Evolutionary conservation across 2,113 vertebrate species (phyloP), one percentile per base, ranked within the genome.

Genomic region (Oxyura jamaicensis): DNA sequence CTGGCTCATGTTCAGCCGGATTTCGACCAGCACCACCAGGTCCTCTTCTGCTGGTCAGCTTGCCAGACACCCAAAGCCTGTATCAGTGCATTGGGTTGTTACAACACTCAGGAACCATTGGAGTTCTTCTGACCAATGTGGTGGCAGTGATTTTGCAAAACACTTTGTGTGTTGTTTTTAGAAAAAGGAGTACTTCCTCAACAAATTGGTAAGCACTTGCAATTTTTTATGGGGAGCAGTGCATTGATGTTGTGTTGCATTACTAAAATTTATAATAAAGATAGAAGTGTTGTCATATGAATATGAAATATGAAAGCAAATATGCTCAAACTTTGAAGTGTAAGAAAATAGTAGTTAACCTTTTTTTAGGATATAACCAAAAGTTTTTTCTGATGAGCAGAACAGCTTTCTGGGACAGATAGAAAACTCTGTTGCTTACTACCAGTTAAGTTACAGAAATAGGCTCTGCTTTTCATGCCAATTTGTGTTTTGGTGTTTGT

Each of bases 281-380:
- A 67, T 71, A 83, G 48, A 94, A 78, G 28, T 88, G 68, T 88
- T 95, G 68, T 83, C 72, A 66, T 83, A 63, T 67, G 68, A 93
- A 67, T 85, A 77, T 83, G 78, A 83, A 96, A 81, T 78, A 86
- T 48, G 62, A 82, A 95, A 95, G 91, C 53, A 93, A 91, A 88
- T 93, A 88, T 71, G 41, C 42, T 93, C 11, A 75, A 88, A 56
- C 52, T 93, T 95, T 91, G 93, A 96, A 91, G 79, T 88, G 48
- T 68, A 83, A 93, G 55, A 88, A 96, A 93, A 91, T 73, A 90
- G 88, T 74, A 86, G 72, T 71, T 90, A 88, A 78, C 59, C 28
- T 69, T 91, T 84, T 65, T 83, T 36, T 15, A 36, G 75, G 11
- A 81, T 88, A 74, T 53, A 62, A 39, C 63, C 8, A 35, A 52